Evolutionary conservation across 23 tunicate species (phyloP).

Genomic region (Halocynthia roretzi): DNA sequence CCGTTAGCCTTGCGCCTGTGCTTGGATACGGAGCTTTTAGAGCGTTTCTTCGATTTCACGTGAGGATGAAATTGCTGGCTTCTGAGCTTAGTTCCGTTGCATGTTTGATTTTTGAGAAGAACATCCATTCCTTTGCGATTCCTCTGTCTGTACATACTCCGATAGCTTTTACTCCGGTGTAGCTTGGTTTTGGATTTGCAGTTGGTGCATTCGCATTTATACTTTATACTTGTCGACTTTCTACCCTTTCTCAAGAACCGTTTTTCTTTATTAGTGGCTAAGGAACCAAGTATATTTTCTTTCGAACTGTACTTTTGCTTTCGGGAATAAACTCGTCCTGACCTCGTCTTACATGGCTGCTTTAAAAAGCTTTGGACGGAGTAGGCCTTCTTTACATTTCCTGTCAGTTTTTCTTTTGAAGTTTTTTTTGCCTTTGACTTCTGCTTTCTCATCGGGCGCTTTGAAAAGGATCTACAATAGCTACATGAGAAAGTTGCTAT

Average conservation of each 20-base stretch:
- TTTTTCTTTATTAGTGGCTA: background rate
- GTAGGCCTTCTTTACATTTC: too few relatives aligned
- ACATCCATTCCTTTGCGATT: background rate
- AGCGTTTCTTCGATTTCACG: background rate
- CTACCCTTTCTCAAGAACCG: background rate
- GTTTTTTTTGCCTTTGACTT: too few relatives aligned
- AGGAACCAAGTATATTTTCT: constrained; percentile 35
- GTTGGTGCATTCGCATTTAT: background rate
- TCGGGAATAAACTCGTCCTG: constrained; percentile 25
- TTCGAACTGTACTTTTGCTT: constrained; percentile 2
- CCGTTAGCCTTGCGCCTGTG: background rate
- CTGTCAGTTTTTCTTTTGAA: too few relatives aligned
- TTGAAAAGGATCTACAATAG: too few relatives aligned
- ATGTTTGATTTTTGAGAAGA: background rate
- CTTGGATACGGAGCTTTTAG: background rate
- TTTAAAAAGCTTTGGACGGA: constrained; percentile 3
- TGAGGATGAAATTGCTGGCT: background rate
- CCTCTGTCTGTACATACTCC: background rate
- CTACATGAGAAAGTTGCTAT: too few relatives aligned
- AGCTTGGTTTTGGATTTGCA: background rate
- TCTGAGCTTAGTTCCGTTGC: background rate
- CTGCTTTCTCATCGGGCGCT: too few relatives aligned
- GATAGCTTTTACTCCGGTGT: background rate
- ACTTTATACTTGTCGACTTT: background rate
- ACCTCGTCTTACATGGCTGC: constrained; percentile 48